Conservation (phyloP, 2,888 invertebrate species). For the Eledona agricola region DNA sequence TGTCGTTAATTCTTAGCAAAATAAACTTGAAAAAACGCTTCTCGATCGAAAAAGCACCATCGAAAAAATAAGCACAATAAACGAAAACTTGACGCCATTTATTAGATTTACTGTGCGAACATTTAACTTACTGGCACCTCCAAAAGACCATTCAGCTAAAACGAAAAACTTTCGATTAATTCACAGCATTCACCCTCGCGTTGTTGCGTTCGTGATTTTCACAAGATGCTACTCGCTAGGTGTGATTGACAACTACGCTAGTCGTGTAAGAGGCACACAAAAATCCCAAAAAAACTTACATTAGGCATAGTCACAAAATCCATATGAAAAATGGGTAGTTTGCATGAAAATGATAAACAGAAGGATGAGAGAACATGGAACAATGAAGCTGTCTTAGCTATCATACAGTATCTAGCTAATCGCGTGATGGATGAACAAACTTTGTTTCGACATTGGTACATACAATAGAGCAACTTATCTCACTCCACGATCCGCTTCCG, state of each 20-base stretch:
- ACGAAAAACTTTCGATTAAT: slow-evolving; percentile 43
- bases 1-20: slow-evolving; percentile 5
- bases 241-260: slow-evolving; percentile 46
- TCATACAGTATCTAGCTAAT: slow-evolving; percentile 15
- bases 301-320: slow-evolving; percentile 55
- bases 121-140: slow-evolving; percentile 70
- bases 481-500: not conserved
- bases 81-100: slow-evolving; percentile 20
- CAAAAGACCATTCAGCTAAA: slow-evolving; percentile 62
- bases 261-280: slow-evolving; percentile 51
- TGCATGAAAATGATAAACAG: slow-evolving; percentile 54
- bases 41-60: slow-evolving; percentile 18
- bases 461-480: too few relatives aligned
- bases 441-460: too few relatives aligned
- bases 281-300: slow-evolving; percentile 58
- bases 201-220: slow-evolving; percentile 1
- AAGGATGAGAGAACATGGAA: slow-evolving; percentile 32
- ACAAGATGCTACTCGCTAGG: slow-evolving; percentile 21
- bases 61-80: slow-evolving; percentile 11
- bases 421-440: slow-evolving; percentile 13
- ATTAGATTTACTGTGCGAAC: slow-evolving; percentile 26
- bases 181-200: slow-evolving; percentile 8
- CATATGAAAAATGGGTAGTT: slow-evolving; percentile 50
- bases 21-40: slow-evolving; percentile 5
- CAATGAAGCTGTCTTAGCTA: slow-evolving; percentile 13